Percentiles rank a stretch among this genome's conserved stretches.
These are phyloP conservation scores for Heliconius hewitsoni DNA, from an alignment of 1,140 invertebrate genomes.

Conservation along the genomic window DNA sequence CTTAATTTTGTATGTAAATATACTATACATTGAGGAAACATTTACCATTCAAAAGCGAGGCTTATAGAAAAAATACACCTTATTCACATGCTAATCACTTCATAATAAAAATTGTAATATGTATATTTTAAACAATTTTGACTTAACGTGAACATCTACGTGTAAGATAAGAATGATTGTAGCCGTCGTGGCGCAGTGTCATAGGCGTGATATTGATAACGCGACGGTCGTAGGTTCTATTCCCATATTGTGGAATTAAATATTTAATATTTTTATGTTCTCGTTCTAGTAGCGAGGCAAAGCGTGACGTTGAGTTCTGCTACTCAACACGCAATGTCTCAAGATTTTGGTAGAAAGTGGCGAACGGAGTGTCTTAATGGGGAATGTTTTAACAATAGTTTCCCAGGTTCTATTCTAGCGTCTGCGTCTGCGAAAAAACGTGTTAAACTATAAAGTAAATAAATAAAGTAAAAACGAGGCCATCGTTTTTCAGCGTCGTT, in stretches of 20 bases:
- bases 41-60: background rate
- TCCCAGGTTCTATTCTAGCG: too few species aligned
- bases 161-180: too few species aligned
- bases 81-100: background rate
- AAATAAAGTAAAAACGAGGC: too few species aligned
- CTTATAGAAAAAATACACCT: background rate
- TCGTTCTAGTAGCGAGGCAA: background rate
- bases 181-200: background rate
- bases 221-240: background rate
- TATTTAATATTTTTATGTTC: background rate
- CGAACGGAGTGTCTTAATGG: too few species aligned
- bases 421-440: too few species aligned
- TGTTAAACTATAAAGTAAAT: too few species aligned
- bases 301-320: background rate
- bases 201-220: background rate
- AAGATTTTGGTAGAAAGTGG: background rate
- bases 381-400: too few species aligned
- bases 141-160: too few species aligned
- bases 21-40: background rate
- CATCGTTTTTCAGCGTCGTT: too few species aligned
- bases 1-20: slow-evolving; percentile 7
- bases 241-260: background rate
- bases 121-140: too few species aligned
- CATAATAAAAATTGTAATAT: background rate
- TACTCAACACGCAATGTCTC: background rate